Conservation (phyloP, 1,140 invertebrate species). For the Doryteuthis pealeii region DNA sequence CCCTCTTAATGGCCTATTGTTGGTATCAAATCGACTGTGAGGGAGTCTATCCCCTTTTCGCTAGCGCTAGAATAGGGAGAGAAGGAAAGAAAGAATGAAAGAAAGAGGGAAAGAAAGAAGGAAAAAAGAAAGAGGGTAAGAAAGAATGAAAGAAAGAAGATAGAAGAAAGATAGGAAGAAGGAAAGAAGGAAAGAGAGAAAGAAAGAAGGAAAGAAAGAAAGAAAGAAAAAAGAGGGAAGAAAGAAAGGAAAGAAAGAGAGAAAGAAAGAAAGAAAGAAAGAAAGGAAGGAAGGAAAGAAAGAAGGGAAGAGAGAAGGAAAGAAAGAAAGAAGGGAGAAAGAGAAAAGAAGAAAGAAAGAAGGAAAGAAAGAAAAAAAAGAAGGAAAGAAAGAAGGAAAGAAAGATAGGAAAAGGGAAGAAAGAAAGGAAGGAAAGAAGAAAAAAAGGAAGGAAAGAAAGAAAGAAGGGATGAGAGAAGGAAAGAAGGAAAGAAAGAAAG, state of each 20-base stretch:
- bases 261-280: background rate
- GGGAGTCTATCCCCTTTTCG: no score
- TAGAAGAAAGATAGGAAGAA: no score
- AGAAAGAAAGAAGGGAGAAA: background rate
- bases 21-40: no score
- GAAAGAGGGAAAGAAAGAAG: no score
- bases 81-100: no score
- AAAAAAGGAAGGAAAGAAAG: background rate
- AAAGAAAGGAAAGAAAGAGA: conserved; percentile 17
- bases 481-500: background rate
- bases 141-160: no score
- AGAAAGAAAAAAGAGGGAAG: conserved; percentile 18
- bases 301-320: background rate
- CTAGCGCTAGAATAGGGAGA: no score
- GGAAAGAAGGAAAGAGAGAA: no score
- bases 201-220: conserved; percentile 1
- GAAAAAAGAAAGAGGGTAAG: no score
- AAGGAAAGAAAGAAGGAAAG: conserved; percentile 1
- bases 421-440: background rate
- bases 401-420: background rate
- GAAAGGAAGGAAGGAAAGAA: background rate
- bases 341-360: background rate
- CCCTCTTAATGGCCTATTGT: no score
- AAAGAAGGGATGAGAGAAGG: conserved; percentile 1
- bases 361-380: background rate